Evolutionary conservation across 1,140 invertebrate species (phyloP), one percentile per base, ranked within the genome.

Genomic region (Sipha flava): DNA sequence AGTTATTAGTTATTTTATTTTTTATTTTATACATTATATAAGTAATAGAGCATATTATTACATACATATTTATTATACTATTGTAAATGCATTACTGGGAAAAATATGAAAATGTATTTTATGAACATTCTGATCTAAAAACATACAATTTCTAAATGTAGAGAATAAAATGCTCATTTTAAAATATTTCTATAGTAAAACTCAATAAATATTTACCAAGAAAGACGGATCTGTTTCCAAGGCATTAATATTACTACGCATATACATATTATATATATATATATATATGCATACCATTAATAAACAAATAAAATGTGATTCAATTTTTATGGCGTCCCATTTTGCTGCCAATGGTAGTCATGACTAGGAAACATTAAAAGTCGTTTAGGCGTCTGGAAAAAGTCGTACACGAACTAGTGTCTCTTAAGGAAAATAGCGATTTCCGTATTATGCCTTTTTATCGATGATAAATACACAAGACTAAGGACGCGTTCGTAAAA

Each of bases 301-400:
- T 47, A 70, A 45, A 70, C 43, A 29, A 77, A 77, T 73, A 73
- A 77, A 77, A 59, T 43, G 34, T 40, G 21, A 77, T 75, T 75
- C 47, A 37, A 75, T 75, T 75, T 54, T 75, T 75, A 75, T 75
- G 9, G 49, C 52, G 23, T 77, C 14, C 49, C 52, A 34, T 57
- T 77, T 40, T 43, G 34, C 26, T 59, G 73, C 52, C 73, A 75
- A 75, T 21, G 49, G 21, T n/a, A 43, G 31, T 77, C 73, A 77
- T 77, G 73, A 77, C 73, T 77, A 10, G 34, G 10, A 18, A 77
- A 77, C 73, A 77, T 77, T 77, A 77, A 77, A 57, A 57, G 31
- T 43, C 52, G 23, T 77, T 43, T 16, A 59, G 73, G 59, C 72
- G 73, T 59, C 73, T 57, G 73, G 52, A 21, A 49, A 57, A n/a